A percentile compares a stretch with the other conserved stretches of the same genome.
These are phyloP conservation scores for Ceyx margarethae DNA, from an alignment of 2,113 vertebrate genomes.

Conservation along the genomic window DNA sequence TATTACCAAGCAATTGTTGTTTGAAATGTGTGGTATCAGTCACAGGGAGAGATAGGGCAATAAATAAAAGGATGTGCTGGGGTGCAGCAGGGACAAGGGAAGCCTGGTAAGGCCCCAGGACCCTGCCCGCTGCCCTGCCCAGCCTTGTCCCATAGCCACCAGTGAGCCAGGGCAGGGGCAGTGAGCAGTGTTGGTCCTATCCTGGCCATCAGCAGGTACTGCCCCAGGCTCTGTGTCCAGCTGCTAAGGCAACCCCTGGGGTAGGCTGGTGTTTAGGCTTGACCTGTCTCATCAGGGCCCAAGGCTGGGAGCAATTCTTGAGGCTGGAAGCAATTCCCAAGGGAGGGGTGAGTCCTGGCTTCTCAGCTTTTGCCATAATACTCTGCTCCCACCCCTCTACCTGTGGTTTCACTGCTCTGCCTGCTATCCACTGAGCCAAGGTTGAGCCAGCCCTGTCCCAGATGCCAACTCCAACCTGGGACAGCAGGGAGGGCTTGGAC, in stretches of 20 bases:
- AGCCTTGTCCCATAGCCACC: background rate
- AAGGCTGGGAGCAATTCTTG: background rate
- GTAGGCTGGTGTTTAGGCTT: rapidly evolving
- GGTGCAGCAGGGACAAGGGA: background rate
- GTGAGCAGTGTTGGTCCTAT: background rate
- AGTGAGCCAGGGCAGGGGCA: background rate
- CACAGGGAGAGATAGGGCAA: background rate
- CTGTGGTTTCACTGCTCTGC: rapidly evolving
- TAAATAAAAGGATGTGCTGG: background rate
- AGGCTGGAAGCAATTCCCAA: background rate
- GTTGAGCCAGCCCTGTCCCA: background rate
- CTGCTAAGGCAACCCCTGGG: background rate
- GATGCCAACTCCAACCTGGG: rapidly evolving
- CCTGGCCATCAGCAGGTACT: background rate
- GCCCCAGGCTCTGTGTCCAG: rapidly evolving
- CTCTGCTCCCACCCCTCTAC: rapidly evolving
- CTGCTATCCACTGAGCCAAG: rapidly evolving
- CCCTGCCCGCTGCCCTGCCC: rapidly evolving
- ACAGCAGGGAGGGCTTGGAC: background rate
- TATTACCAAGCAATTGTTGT: background rate
- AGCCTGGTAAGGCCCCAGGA: rapidly evolving
- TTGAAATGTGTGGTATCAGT: background rate
- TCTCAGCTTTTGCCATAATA: background rate
- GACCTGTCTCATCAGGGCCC: background rate
- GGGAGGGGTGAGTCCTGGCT: rapidly evolving